A percentile compares a stretch with the other conserved stretches of the same genome.
phyloP scores from a whole-genome alignment of 2,797 vertebrate species.

The Sebastes nivosus region DNA sequence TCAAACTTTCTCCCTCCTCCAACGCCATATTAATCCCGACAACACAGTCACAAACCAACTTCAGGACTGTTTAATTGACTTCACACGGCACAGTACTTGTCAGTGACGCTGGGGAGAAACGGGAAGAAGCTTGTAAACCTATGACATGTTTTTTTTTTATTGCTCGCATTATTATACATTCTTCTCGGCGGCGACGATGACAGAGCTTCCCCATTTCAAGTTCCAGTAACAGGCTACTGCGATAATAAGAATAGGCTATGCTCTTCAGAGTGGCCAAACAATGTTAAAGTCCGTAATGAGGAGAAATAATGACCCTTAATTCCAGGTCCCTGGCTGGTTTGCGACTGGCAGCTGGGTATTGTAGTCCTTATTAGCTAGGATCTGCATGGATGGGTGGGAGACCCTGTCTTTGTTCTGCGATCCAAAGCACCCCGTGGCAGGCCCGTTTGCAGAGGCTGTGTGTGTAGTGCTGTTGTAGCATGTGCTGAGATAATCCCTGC shows the following conservation, averaged over 20 bases:
- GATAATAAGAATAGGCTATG: constrained; percentile 22
- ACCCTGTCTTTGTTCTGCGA: constrained; percentile 72
- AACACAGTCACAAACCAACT: constrained; percentile 56
- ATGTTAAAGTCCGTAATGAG: constrained; percentile 64
- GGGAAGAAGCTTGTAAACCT: constrained; percentile 29
- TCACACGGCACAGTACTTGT: constrained; percentile 17
- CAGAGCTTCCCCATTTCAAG: constrained; percentile 9
- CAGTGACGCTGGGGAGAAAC: constrained; percentile 14
- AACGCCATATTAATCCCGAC: constrained; percentile 57
- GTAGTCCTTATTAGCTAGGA: constrained; percentile 74
- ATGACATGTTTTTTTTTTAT: constrained; percentile 25
- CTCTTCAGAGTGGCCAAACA: constrained; percentile 50
- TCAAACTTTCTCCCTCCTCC: constrained; percentile 57
- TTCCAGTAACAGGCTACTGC: not conserved
- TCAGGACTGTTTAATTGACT: constrained; percentile 69
- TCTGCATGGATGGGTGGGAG: constrained; percentile 71
- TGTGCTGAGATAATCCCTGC: constrained; percentile 79
- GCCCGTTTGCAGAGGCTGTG: constrained; percentile 57
- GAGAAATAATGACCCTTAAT: constrained; percentile 77
- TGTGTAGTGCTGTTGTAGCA: constrained; percentile 70
- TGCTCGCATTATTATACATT: constrained; percentile 8
- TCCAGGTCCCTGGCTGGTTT: constrained; percentile 62
- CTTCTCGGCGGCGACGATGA: not conserved
- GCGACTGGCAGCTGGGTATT: constrained; percentile 30
- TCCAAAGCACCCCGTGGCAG: constrained; percentile 68